A percentile compares a stretch with the other conserved stretches of the same genome.
phyloP scores from a whole-genome alignment of 2,888 invertebrate species.

The Morpho helenor region DNA sequence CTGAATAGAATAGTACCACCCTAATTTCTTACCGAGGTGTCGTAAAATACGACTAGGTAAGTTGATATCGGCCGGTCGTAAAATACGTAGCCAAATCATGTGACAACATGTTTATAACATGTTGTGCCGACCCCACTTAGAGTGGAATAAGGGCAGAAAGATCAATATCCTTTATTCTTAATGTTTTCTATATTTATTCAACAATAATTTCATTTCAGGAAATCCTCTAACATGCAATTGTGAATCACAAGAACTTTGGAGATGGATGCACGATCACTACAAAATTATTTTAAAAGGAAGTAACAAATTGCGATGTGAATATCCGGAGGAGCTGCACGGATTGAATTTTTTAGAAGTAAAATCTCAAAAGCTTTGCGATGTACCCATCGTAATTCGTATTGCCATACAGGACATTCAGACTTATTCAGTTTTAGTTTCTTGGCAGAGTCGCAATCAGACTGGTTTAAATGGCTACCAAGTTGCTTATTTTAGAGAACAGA shows the following conservation, averaged over 20 bases:
- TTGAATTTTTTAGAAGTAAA: slow-evolving; percentile 87
- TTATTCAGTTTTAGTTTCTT: slow-evolving; percentile 91
- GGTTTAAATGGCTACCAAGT: slow-evolving; percentile 91
- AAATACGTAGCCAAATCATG: too few species aligned
- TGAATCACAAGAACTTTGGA: slow-evolving; percentile 94
- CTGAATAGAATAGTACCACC: too few species aligned
- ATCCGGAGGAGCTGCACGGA: slow-evolving; percentile 89
- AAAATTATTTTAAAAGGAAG: slow-evolving; percentile 83
- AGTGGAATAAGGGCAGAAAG: too few species aligned
- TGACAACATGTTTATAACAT: too few species aligned
- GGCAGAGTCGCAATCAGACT: slow-evolving; percentile 93
- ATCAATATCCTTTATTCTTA: too few species aligned
- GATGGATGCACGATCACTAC: slow-evolving; percentile 93
- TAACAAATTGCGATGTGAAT: slow-evolving; percentile 86
- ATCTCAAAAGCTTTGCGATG: slow-evolving; percentile 90
- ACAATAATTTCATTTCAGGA: slow-evolving; percentile 70
- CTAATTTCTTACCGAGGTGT: too few species aligned
- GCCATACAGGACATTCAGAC: slow-evolving; percentile 94
- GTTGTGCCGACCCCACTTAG: too few species aligned
- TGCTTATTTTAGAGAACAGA: slow-evolving; percentile 85
- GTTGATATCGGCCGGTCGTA: too few species aligned
- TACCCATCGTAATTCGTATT: slow-evolving; percentile 89
- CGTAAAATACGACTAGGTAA: too few species aligned
- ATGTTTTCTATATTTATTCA: too few species aligned
- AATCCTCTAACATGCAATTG: slow-evolving; percentile 95